Evolutionary conservation across 2,888 invertebrate genomes (phyloP), one percentile per base, ranked within the genome.

Genomic region (Trachelus troglodyta): DNA sequence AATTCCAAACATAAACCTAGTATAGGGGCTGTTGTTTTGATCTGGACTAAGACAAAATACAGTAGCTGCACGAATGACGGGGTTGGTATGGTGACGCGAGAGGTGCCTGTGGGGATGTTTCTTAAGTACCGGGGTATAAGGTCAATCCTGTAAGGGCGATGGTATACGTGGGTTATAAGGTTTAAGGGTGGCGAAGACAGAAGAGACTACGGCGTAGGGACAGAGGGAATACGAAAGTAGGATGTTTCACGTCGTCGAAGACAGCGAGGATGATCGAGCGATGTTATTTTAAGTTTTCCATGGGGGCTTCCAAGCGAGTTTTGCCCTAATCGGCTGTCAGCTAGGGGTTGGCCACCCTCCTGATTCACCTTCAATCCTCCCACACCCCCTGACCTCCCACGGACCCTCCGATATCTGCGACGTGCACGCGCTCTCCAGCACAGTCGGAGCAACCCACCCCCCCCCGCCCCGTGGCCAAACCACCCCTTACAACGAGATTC

Each of bases 201-300:
- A 69, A 76, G 74, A 69, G 75, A 76, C 74, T 76, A 40, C 69
- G 74, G 56, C 37, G n/a, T 31, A 76, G 68, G 69, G 79, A 79
- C 80, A 80, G 56, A 83, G 85, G 82, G 89, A 89, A 90, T 90
- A 87, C 86, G 83, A 83, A 86, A 90, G 87, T 84, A 87, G 87
- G 83, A 86, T 82, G 81, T 82, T 84, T 80, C 79, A 83, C 83
- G 90, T 89, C 87, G 87, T 79, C 86, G 87, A 86, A 88, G 88
- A 89, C 85, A 86, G 80, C 85, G 56, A 84, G 84, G 86, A 90
- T 90, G 90, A 91, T 91, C 87, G 91, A 91, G 85, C 89, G 90
- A 89, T 90, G 90, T 90, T 91, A 89, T 91, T 91, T 91, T 90
- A 90, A 91, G 91, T 91, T 91, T 91, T 91, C 91, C 91, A 82